phyloP scores from a whole-genome alignment of 1,140 invertebrate species.

The Lepidostoma basale region DNA sequence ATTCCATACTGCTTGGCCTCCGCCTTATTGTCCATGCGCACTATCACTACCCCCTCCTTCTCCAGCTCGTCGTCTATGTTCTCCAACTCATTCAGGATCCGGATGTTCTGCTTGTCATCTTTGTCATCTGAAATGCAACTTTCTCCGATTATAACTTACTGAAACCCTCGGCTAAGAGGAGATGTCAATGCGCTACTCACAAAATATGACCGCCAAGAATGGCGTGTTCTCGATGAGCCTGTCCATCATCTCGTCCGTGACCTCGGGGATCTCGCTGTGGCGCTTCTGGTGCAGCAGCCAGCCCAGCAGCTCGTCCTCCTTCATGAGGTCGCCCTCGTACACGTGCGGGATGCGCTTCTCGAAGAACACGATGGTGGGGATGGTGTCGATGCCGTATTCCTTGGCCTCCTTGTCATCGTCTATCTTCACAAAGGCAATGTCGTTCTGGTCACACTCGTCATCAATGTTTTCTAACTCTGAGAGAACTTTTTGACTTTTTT shows the following conservation, averaged over 20 bases:
- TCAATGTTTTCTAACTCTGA: conserved; percentile 91
- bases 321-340: conserved; percentile 89
- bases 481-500: conserved; percentile 87
- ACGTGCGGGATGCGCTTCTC: conserved; percentile 87
- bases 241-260: conserved; percentile 94
- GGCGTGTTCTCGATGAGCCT: conserved; percentile 81
- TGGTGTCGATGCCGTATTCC: conserved; percentile 84
- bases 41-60: conserved; percentile 87
- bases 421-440: conserved; percentile 93
- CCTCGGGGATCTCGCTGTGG: conserved; percentile 89
- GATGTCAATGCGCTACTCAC: too few species aligned
- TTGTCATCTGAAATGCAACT: conserved; percentile 77
- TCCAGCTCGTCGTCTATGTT: conserved; percentile 93
- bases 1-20: conserved; percentile 92
- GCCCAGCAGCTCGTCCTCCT: conserved; percentile 87
- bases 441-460: conserved; percentile 90
- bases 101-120: conserved; percentile 86
- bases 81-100: conserved; percentile 86
- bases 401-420: conserved; percentile 86
- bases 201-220: conserved; percentile 85
- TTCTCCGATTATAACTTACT: too few species aligned
- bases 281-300: conserved; percentile 90
- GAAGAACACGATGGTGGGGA: conserved; percentile 85
- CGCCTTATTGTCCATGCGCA: conserved; percentile 85
- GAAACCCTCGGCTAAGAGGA: too few species aligned